Conservation (phyloP, 30 jellyfish, hydroid and myxozoan species). For the Sanderia malayensis region DNA sequence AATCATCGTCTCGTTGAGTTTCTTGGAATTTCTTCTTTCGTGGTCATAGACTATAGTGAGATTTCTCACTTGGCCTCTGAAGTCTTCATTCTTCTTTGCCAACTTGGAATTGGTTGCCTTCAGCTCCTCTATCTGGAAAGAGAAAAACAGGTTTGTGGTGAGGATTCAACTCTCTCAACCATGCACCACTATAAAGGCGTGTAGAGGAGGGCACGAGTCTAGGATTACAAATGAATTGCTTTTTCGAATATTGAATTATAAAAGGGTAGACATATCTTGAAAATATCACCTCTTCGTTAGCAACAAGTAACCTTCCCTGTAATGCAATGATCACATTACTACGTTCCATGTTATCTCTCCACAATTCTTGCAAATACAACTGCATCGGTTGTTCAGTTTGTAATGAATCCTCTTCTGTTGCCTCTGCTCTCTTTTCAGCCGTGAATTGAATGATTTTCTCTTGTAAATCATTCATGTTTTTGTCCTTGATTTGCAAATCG, state of each 20-base stretch:
- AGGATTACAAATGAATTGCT: no score
- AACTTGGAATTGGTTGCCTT: slow-evolving; percentile 40
- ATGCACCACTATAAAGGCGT: no score
- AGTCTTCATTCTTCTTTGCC: slow-evolving; percentile 50
- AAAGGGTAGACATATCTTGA: not conserved
- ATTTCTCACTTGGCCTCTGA: slow-evolving; percentile 61
- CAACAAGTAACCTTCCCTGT: slow-evolving; percentile 59
- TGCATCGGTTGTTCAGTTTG: slow-evolving; percentile 26
- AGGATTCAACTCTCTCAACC: no score
- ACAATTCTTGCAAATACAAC: slow-evolving; percentile 43
- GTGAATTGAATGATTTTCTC: slow-evolving; percentile 38
- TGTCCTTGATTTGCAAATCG: slow-evolving; percentile 32
- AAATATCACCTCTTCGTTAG: slow-evolving; percentile 61
- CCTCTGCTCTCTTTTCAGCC: slow-evolving; percentile 38
- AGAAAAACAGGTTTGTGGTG: no score
- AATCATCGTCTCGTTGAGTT: slow-evolving; percentile 44
- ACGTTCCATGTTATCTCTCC: slow-evolving; percentile 53
- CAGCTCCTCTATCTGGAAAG: slow-evolving; percentile 38
- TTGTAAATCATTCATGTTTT: slow-evolving; percentile 37
- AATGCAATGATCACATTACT: slow-evolving; percentile 59
- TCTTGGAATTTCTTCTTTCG: slow-evolving; percentile 69
- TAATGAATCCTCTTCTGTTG: slow-evolving; percentile 11
- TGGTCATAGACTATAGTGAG: slow-evolving; percentile 73
- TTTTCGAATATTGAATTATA: no score
- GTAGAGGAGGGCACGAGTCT: no score